phyloP scores from a whole-genome alignment of 2,888 invertebrate genomes.

The Conus canariensis region DNA sequence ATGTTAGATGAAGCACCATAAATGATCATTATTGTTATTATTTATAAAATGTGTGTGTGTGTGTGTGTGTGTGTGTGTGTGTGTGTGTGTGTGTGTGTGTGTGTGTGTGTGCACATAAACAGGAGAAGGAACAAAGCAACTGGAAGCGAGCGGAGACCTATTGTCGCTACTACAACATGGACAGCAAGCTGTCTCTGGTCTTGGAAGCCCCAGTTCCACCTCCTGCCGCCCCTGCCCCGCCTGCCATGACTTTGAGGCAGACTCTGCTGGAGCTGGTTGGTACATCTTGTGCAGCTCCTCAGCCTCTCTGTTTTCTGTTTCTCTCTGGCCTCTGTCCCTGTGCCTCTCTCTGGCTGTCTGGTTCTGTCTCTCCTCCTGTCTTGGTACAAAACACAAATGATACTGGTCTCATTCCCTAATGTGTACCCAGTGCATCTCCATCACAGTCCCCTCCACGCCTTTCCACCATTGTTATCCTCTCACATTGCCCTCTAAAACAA shows the following conservation, averaged over 20 bases:
- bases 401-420: too few relatives aligned
- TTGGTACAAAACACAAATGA: too few relatives aligned
- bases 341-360: neutral
- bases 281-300: neutral
- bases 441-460: too few relatives aligned
- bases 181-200: constrained; percentile 41
- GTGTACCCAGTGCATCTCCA: too few relatives aligned
- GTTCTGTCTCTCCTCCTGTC: neutral
- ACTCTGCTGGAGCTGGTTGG: constrained; percentile 57
- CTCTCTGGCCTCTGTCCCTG: too few relatives aligned
- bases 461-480: too few relatives aligned
- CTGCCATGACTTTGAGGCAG: constrained; percentile 42
- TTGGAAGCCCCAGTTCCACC: neutral
- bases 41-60: neutral
- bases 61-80: neutral
- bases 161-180: constrained; percentile 28
- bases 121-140: constrained; percentile 35
- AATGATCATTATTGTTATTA: too few relatives aligned
- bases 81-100: neutral
- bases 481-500: neutral
- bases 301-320: neutral
- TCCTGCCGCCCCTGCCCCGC: neutral
- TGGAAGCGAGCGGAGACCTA: constrained; percentile 31
- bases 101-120: neutral
- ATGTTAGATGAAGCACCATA: too few relatives aligned